Base-by-base conservation (phyloP, 1,140 invertebrate species). In the Holcopasites calliopsidis region DNA sequence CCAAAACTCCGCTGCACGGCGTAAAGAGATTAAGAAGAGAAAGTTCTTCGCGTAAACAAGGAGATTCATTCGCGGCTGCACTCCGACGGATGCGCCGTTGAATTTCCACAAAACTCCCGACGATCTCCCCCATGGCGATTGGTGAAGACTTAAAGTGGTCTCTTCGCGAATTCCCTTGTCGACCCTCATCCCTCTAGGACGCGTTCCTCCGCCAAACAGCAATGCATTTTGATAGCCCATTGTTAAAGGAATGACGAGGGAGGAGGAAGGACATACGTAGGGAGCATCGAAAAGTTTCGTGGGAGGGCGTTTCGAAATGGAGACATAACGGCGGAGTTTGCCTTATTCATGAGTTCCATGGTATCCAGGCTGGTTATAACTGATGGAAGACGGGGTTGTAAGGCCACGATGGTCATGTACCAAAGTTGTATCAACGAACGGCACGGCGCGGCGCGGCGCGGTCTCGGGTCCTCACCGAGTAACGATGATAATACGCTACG, bases 401-500 rank as follows among this genome's bases (percentile, higher is more conserved):
- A 76, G 79, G 77, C 79, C 80, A 85, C 79, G 83, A 85, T 85
- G 83, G 79, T 76, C 79, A 54, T 84, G 84, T 85, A 85, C 70
- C 79, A 57, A 84, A 85, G 76, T 85, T 85, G 83, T 85, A 85
- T 84, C 84, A 84, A 79, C 76, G 79, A 82, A 82, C 83, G 83
- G 83, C 68, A 80, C 73, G 66, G 65, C 64, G 81, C 76, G 64
- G 74, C 77, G 62, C 61, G 61, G 82, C 83, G 79, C n/a, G n/a
- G n/a, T n/a, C 38, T 40, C 11, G 71, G 58, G 70, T 85, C 76
- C 69, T 74, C 77, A 62, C 62, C 68, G 82, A 82, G 79, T 84
- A 85, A 85, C 83, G 84, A 85, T 82, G 83, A 85, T 85, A 85
- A 85, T 85, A 85, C 69, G 84, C 84, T 85, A 85, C 84, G 84